Percentiles rank a stretch among this genome's conserved stretches.
Evolutionary conservation across 2,888 invertebrate species (phyloP).

Genomic region (Petrolisthes manimaculis): DNA sequence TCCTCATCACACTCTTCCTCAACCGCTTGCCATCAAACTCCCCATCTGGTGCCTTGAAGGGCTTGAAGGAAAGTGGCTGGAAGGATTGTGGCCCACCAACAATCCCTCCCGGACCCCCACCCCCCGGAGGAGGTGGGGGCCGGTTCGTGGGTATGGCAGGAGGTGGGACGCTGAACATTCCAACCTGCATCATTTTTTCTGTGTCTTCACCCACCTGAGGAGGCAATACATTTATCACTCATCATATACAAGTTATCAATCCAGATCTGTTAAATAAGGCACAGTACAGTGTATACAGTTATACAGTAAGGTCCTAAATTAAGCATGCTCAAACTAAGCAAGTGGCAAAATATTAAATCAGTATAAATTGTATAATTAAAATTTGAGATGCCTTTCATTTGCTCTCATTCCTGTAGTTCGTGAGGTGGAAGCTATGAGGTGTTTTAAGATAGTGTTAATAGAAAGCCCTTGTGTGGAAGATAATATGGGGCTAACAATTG

Average conservation of each 20-base stretch:
- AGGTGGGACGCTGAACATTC: conserved; percentile 61
- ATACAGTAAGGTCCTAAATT: neutral
- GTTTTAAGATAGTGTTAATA: too few relatives aligned
- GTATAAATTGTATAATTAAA: too few relatives aligned
- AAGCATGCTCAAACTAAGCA: neutral
- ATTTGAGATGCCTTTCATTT: too few relatives aligned
- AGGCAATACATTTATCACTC: neutral
- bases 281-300: neutral
- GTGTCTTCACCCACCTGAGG: neutral
- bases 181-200: conserved; percentile 50
- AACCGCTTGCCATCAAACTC: conserved; percentile 97
- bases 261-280: too few relatives aligned
- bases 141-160: conserved; percentile 45
- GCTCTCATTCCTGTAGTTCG: too few relatives aligned
- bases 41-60: conserved; percentile 65
- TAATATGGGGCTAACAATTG: too few relatives aligned
- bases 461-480: too few relatives aligned
- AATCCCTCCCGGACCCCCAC: neutral
- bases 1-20: conserved; percentile 95
- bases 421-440: too few relatives aligned
- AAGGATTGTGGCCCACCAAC: conserved; percentile 42
- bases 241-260: too few relatives aligned
- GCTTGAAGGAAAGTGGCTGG: conserved; percentile 63
- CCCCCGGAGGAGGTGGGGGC: conserved; percentile 28
- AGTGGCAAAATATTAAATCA: too few relatives aligned